These are phyloP conservation scores for Timema podura DNA, from an alignment of 2,888 invertebrate genomes.

Conservation along the genomic window DNA sequence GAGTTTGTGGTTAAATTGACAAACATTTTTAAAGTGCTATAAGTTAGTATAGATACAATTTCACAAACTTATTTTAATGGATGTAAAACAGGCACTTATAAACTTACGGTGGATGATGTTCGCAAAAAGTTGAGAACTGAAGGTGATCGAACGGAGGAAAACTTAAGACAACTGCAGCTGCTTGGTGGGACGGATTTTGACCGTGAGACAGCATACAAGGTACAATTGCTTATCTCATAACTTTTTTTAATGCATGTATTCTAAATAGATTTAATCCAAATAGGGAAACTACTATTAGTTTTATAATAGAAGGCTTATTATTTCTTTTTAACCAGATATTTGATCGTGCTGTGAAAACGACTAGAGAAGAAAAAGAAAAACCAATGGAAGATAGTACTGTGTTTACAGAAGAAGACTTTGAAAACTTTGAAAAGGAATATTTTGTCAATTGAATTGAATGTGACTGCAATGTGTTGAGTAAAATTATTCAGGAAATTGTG, in stretches of 20 bases:
- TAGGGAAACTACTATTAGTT: no score
- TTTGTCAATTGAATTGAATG: constrained; percentile 45
- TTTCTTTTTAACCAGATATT: constrained; percentile 51
- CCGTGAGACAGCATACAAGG: constrained; percentile 46
- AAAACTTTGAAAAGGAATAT: constrained; percentile 62
- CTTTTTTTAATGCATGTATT: not conserved
- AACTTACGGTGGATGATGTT: constrained; percentile 33
- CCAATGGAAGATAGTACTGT: constrained; percentile 49
- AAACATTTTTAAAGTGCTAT: no score
- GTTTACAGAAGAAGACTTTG: constrained; percentile 67
- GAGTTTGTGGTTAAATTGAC: no score
- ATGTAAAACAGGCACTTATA: not conserved
- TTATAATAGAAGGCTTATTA: not conserved
- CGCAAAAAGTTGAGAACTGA: constrained; percentile 36
- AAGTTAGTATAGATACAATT: no score
- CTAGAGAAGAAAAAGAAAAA: constrained; percentile 15
- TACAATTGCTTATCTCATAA: constrained; percentile 35
- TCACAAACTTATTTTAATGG: no score
- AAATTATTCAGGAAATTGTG: no score
- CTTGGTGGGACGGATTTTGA: constrained; percentile 47
- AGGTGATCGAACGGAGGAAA: constrained; percentile 46
- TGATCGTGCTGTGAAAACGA: constrained; percentile 46
- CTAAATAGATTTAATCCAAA: no score
- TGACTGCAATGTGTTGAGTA: no score
- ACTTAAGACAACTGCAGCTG: constrained; percentile 49